Evolutionary conservation across 2,888 invertebrate genomes (phyloP).

Genomic region (Tetramorium bicarinatum): DNA sequence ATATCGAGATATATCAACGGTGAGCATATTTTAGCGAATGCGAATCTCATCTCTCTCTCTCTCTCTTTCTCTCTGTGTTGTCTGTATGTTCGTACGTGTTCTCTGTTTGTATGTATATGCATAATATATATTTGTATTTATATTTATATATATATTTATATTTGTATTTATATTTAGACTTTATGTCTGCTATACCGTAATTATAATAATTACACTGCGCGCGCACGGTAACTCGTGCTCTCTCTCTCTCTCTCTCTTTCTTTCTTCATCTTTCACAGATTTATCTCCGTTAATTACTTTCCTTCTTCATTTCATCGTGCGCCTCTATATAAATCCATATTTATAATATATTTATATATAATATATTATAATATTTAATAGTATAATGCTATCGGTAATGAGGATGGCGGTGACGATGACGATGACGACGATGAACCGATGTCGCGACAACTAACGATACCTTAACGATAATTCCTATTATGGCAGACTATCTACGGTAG

Average conservation of each 20-base stretch:
- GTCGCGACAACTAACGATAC: conserved; percentile 64
- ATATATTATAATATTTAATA: conserved; percentile 72
- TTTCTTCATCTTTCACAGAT: conserved; percentile 11
- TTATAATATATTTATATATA: conserved; percentile 75
- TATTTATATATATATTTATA: conserved; percentile 66
- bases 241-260: conserved; percentile 41
- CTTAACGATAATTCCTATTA: conserved; percentile 62
- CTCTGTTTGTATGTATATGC: conserved; percentile 66
- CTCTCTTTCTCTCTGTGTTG: conserved; percentile 22
- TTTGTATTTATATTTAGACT: conserved; percentile 72
- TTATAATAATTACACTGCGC: conserved; percentile 75
- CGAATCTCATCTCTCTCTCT: conserved; percentile 41
- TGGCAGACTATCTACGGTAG: conserved; percentile 71
- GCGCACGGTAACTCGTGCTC: conserved; percentile 67
- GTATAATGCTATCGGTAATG: conserved; percentile 74
- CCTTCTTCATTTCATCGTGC: conserved; percentile 49
- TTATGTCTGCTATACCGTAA: conserved; percentile 72
- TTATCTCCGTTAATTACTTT: conserved; percentile 37
- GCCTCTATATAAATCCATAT: conserved; percentile 73
- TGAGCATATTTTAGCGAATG: conserved; percentile 67
- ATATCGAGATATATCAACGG: conserved; percentile 67
- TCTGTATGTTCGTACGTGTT: conserved; percentile 58
- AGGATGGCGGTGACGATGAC: conserved; percentile 67
- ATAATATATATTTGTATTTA: conserved; percentile 69
- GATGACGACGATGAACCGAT: conserved; percentile 69